phyloP scores from a whole-genome alignment of 2,113 vertebrate genomes.

The Telmatochromis brichardi region DNA sequence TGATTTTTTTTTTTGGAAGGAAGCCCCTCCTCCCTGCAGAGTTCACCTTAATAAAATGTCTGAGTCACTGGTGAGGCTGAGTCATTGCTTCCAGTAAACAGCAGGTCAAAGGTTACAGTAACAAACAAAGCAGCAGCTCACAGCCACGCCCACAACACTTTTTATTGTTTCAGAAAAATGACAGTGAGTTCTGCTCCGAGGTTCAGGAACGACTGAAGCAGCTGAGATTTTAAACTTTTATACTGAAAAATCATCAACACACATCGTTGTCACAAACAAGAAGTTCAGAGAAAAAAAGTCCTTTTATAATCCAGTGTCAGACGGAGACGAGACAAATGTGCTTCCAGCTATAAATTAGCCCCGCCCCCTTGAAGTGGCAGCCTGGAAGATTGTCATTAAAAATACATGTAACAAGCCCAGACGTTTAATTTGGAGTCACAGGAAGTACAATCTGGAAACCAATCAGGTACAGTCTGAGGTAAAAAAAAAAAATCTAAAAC shows the following conservation, averaged over 20 bases:
- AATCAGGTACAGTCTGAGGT: background rate
- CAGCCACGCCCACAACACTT: background rate
- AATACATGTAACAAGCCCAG: background rate
- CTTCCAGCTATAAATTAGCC: background rate
- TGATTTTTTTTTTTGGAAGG: no score
- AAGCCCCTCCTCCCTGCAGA: background rate
- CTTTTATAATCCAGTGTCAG: background rate
- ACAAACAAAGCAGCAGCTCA: background rate
- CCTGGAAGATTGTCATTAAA: background rate
- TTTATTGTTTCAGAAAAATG: background rate
- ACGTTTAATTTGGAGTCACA: background rate
- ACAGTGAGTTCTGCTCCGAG: background rate
- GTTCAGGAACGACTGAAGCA: background rate
- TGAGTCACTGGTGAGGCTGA: background rate
- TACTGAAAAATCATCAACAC: background rate
- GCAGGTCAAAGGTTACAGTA: background rate
- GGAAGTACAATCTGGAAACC: background rate
- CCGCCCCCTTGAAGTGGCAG: background rate
- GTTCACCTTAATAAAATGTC: background rate
- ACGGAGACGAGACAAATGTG: background rate
- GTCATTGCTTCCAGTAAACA: background rate
- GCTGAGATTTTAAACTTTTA: background rate
- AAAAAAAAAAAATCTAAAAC: rapidly evolving
- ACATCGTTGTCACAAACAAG: background rate
- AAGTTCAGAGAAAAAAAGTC: background rate